These are phyloP conservation scores for Cephalophus harveyi DNA, from an alignment of 2,113 vertebrate genomes.

Conservation along the genomic window DNA sequence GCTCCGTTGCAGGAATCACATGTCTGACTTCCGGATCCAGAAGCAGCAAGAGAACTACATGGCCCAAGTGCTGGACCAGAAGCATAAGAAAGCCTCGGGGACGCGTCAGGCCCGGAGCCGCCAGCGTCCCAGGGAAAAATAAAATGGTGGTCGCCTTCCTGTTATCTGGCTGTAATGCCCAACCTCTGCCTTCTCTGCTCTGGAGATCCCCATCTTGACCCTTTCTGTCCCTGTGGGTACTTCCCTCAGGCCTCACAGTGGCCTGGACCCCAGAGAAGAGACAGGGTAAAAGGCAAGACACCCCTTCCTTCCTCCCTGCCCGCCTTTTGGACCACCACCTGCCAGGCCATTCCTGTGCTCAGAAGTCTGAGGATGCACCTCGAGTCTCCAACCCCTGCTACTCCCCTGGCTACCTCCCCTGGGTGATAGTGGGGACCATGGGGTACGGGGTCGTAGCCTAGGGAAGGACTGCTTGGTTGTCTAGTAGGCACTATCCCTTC, in stretches of 20 bases:
- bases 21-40: slow-evolving; percentile 66
- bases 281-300: background rate
- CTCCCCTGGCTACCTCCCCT: background rate
- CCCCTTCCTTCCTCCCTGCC: background rate
- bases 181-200: slow-evolving; percentile 31
- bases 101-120: slow-evolving; percentile 17
- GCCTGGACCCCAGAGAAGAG: background rate
- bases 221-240: background rate
- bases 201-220: background rate
- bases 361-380: background rate
- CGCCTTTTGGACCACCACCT: background rate
- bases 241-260: background rate
- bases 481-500: background rate
- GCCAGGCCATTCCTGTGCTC: background rate
- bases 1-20: slow-evolving; percentile 63
- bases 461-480: background rate
- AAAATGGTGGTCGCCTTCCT: slow-evolving; percentile 7
- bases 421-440: background rate
- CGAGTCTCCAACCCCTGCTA: background rate
- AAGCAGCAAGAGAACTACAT: slow-evolving; percentile 72
- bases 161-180: slow-evolving; percentile 13
- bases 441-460: background rate
- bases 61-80: slow-evolving; percentile 52
- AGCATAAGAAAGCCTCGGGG: slow-evolving; percentile 56
- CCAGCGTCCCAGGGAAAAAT: slow-evolving; percentile 64